Evolutionary conservation across 2,113 vertebrate genomes (phyloP).

Genomic region (Tinamus guttatus): DNA sequence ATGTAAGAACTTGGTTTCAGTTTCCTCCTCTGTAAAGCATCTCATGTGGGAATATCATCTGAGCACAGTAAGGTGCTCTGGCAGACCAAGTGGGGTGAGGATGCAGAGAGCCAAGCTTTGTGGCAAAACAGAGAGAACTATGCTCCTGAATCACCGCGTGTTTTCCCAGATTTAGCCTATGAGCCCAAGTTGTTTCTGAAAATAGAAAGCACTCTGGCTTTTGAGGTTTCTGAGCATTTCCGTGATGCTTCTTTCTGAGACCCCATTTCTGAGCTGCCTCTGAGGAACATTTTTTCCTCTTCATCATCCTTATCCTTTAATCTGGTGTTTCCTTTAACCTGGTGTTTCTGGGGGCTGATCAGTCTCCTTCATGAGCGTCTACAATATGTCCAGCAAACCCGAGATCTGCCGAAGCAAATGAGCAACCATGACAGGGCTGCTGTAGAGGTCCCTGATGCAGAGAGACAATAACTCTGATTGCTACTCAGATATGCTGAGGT

Average conservation of each 20-base stretch:
- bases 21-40: not conserved
- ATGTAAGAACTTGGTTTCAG: not conserved
- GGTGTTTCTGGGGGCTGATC: not conserved
- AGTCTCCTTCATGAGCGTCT: not conserved
- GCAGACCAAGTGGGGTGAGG: not conserved
- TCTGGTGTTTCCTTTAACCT: not conserved
- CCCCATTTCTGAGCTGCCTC: not conserved
- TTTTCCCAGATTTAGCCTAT: rapidly evolving
- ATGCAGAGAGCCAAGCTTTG: rapidly evolving
- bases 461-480: not conserved
- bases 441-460: not conserved
- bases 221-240: not conserved
- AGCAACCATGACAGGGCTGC: not conserved
- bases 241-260: not conserved
- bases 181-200: not conserved
- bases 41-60: not conserved
- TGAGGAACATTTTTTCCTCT: not conserved
- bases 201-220: not conserved
- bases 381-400: not conserved
- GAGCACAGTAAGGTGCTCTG: not conserved
- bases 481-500: not conserved
- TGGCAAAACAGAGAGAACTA: rapidly evolving
- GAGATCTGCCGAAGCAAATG: not conserved
- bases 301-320: not conserved
- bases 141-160: rapidly evolving